These are phyloP conservation scores for Cephus spinipes DNA, from an alignment of 2,888 invertebrate species.

Conservation along the genomic window DNA sequence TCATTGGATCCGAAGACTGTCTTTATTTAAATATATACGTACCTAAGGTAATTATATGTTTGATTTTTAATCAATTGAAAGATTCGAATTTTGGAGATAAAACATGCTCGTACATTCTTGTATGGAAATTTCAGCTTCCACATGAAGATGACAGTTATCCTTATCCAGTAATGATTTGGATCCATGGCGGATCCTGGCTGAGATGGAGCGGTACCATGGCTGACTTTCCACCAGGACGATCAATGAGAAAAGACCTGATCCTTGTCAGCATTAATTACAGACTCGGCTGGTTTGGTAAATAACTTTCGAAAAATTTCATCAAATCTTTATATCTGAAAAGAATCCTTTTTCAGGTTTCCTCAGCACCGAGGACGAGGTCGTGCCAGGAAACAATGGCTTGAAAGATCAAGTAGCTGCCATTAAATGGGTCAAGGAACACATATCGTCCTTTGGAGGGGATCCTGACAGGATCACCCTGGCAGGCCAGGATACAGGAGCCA, in stretches of 20 bases:
- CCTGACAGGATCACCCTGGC: constrained; percentile 49
- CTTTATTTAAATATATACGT: constrained; percentile 49
- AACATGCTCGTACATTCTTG: background rate
- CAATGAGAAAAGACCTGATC: constrained; percentile 40
- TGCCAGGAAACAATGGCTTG: constrained; percentile 53
- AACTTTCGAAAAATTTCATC: background rate
- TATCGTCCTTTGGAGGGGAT: constrained; percentile 51
- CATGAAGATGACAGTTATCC: background rate
- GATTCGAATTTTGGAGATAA: background rate
- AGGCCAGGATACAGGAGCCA: constrained; percentile 48
- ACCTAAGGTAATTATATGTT: background rate
- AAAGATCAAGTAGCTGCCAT: constrained; percentile 52
- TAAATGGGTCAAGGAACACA: constrained; percentile 52
- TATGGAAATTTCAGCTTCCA: background rate
- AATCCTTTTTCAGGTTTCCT: constrained; percentile 44
- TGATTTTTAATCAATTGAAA: background rate
- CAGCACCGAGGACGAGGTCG: constrained; percentile 46
- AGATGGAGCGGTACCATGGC: constrained; percentile 37
- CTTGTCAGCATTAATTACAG: constrained; percentile 43
- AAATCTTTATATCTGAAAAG: background rate
- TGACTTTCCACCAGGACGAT: constrained; percentile 36
- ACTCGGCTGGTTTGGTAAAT: constrained; percentile 44
- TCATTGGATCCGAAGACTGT: constrained; percentile 46
- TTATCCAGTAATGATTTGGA: constrained; percentile 54
- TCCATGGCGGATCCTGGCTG: constrained; percentile 56